Evolutionary conservation across 2,797 vertebrate genomes (phyloP).

Genomic region (Malacoctenus gilli): DNA sequence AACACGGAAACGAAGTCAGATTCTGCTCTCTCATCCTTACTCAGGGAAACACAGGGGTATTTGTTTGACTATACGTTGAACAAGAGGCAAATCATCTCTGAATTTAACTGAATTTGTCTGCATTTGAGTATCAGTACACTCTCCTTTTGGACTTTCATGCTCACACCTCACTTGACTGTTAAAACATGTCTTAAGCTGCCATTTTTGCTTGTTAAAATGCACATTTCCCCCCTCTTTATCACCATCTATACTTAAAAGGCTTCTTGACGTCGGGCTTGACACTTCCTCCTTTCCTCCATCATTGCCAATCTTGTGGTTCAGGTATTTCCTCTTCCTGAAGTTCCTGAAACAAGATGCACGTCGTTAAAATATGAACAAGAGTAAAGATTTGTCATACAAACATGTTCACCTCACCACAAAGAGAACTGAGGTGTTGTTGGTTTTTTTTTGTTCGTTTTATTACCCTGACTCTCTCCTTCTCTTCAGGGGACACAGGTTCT

Average conservation of each 20-base stretch:
- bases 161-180: neutral
- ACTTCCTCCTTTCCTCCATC: conserved; percentile 47
- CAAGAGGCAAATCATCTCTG: neutral
- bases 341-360: conserved; percentile 64
- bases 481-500: conserved; percentile 78
- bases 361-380: conserved; percentile 10
- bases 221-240: neutral
- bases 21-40: conserved; percentile 79
- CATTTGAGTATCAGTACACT: too few species aligned
- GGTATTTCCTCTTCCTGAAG: conserved; percentile 61
- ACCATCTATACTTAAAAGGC: conserved; percentile 1
- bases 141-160: conserved; percentile 26
- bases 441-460: too few species aligned
- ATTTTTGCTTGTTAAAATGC: conserved; percentile 2
- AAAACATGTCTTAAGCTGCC: neutral
- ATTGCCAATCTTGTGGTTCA: conserved; percentile 31
- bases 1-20: conserved; percentile 60
- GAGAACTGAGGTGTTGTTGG: neutral
- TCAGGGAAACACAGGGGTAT: conserved; percentile 45
- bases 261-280: conserved; percentile 31
- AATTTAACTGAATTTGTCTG: too few species aligned
- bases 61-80: neutral
- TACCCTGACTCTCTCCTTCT: conserved; percentile 76
- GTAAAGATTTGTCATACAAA: neutral
- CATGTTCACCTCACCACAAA: neutral